phyloP scores from a whole-genome alignment of 2,797 vertebrate species.

The Spondyliosoma cantharus region DNA sequence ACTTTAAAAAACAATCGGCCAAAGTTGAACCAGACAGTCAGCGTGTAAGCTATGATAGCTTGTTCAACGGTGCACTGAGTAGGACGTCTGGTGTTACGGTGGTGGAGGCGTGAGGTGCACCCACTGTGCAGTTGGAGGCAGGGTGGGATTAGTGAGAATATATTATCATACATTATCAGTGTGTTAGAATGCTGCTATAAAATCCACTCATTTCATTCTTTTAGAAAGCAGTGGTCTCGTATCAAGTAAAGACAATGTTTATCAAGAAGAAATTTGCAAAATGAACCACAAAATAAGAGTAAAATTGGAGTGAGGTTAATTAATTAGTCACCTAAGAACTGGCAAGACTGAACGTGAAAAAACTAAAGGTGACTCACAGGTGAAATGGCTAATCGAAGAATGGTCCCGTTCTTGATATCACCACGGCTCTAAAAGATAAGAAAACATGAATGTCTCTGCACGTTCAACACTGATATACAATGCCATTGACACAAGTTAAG shows the following conservation, averaged over 20 bases:
- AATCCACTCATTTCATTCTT: conserved; percentile 28
- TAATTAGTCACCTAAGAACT: not conserved
- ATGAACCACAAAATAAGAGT: not conserved
- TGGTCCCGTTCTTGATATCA: conserved; percentile 98
- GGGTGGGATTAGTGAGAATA: conserved; percentile 40
- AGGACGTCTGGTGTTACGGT: conserved; percentile 16
- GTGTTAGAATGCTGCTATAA: conserved; percentile 9
- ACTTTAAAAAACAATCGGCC: not conserved
- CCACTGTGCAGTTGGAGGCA: conserved; percentile 36
- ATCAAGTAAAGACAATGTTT: not conserved
- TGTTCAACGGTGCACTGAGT: not conserved
- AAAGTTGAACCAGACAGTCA: not conserved
- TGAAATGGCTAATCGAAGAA: conserved; percentile 95
- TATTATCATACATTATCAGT: conserved; percentile 56
- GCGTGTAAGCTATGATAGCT: too few relatives aligned
- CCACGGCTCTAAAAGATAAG: conserved; percentile 88
- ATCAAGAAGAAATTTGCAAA: not conserved
- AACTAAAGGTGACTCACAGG: conserved; percentile 85
- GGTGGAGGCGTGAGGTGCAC: conserved; percentile 11
- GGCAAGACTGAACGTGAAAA: not conserved
- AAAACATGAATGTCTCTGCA: conserved; percentile 1
- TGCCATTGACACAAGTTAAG: not conserved
- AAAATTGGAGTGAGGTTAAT: not conserved
- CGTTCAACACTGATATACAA: not conserved
- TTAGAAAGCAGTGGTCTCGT: conserved; percentile 24